Base-by-base conservation (phyloP, 2,888 invertebrate species). In the Drosophila stalkeri region DNA sequence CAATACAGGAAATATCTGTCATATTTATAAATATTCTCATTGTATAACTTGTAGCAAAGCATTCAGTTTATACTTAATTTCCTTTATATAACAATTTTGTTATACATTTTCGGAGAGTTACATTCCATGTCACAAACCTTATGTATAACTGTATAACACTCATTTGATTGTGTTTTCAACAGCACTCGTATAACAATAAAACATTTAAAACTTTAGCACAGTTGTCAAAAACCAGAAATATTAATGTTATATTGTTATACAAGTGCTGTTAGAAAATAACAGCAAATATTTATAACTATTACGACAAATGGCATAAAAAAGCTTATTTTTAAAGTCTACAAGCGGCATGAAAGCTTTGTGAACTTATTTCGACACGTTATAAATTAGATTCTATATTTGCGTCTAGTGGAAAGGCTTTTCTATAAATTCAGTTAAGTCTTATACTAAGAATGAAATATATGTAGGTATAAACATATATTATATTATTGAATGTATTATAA, bases 261-360 rank as follows among this genome's bases (percentile, higher is more conserved):
- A n/a, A n/a, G n/a, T n/a, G n/a, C n/a, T n/a, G 27, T 23, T 33
- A 18, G 18, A 27, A 27, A 27, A 27, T 27, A 27, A 27, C 27
- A 6, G 27, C 27, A 27, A 2, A 5, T 12, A 16, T 12, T 12
- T 27, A 27, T 35, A 27, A 6, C 8, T n/a, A 27, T 12, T n/a
- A 1, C 2, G 16, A 1, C n/a, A 27, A 39, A 33, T 54, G 75
- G 73, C 43, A 61, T 62, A 73, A 75, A 33, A 33, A 4, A 23
- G 44, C 52, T 65, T 3, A 2, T 52, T 59, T 9, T 0, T 0
- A 0, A 55, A 39, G n/a, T 62, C 57, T 41, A 54, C 61, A 33
- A 39, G 33, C 9, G 0, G 9, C 8, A 2, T 0, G 11, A 39
- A 33, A 64, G 49, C 33, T 43, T 31, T 39, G 1, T 31, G 9